These are phyloP conservation scores for Phenganax subtilis DNA, from an alignment of 92 coral and sea anemone genomes.

Conservation along the genomic window DNA sequence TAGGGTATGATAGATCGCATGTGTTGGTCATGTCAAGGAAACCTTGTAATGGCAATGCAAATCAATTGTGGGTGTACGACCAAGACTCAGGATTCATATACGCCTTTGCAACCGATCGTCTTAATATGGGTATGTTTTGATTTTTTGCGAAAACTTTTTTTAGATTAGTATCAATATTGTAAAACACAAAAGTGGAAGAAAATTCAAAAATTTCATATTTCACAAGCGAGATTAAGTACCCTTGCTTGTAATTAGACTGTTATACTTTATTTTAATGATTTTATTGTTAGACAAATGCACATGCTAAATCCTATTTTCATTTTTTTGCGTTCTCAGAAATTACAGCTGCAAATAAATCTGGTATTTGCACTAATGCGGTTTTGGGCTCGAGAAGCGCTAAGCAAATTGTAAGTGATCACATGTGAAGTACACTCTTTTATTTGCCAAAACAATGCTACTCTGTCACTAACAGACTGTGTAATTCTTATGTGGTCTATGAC, in stretches of 20 bases:
- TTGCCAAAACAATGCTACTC: neutral
- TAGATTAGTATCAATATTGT: too few species aligned
- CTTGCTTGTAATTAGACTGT: neutral
- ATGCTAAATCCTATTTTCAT: neutral
- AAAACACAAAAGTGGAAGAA: too few species aligned
- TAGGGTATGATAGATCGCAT: conserved; percentile 68
- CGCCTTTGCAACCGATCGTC: conserved; percentile 68
- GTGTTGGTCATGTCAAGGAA: conserved; percentile 76
- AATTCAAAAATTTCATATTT: too few species aligned
- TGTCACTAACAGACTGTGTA: neutral
- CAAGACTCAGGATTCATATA: conserved; percentile 68
- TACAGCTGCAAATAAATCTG: conserved; percentile 87
- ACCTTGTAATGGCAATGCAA: conserved; percentile 73
- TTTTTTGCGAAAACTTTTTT: too few species aligned
- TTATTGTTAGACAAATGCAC: too few species aligned
- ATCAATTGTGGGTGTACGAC: conserved; percentile 80
- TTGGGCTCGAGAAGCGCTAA: conserved; percentile 72
- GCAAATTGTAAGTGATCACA: conserved; percentile 65
- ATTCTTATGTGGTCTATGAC: too few species aligned
- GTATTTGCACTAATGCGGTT: conserved; percentile 81
- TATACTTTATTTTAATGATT: neutral
- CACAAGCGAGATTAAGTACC: neutral
- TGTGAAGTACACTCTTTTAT: neutral
- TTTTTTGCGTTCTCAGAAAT: conserved; percentile 51
- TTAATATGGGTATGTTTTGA: conserved; percentile 58